Base-by-base conservation (phyloP, 1,140 invertebrate genomes). In the Venturia canescens region DNA sequence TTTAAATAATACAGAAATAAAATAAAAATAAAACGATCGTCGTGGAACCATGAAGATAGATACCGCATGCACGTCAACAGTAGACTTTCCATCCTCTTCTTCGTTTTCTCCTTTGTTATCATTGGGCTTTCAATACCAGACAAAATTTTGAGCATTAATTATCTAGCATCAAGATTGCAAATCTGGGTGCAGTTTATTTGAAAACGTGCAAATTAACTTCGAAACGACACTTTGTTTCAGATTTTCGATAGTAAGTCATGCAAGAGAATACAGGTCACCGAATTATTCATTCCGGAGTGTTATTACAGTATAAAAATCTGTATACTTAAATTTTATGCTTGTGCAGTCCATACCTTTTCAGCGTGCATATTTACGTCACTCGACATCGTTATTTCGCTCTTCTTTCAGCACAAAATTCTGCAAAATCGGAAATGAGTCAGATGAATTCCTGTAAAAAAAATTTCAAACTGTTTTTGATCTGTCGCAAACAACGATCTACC, bases 281-380 rank as follows among this genome's bases (percentile, higher is more conserved):
- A 13, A 66, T 23, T 6, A 27, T 26, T 66, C 11, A 66, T 26
- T 27, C 16, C 3, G 21, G 83, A n/a, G n/a, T n/a, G n/a, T n/a
- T n/a, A n/a, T n/a, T n/a, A n/a, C n/a, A n/a, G n/a, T n/a, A n/a
- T n/a, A n/a, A n/a, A n/a, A n/a, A n/a, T n/a, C n/a, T n/a, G n/a
- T n/a, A n/a, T n/a, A n/a, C n/a, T n/a, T n/a, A n/a, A n/a, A n/a
- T n/a, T n/a, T n/a, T n/a, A n/a, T n/a, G n/a, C n/a, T n/a, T n/a
- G n/a, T n/a, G n/a, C n/a, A n/a, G n/a, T n/a, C n/a, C 79, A 72
- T 88, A 91, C 90, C 87, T 90, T 90, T 75, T 89, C 89, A 60
- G 87, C 82, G 80, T 88, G 87, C 86, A 87, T 90, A 82, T 90
- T 91, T 63, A 90, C 85, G 72, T 91, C 89, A 29, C 81, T 85